Conservation (phyloP, 2,888 invertebrate species). For the Ornithoptera priamus region DNA sequence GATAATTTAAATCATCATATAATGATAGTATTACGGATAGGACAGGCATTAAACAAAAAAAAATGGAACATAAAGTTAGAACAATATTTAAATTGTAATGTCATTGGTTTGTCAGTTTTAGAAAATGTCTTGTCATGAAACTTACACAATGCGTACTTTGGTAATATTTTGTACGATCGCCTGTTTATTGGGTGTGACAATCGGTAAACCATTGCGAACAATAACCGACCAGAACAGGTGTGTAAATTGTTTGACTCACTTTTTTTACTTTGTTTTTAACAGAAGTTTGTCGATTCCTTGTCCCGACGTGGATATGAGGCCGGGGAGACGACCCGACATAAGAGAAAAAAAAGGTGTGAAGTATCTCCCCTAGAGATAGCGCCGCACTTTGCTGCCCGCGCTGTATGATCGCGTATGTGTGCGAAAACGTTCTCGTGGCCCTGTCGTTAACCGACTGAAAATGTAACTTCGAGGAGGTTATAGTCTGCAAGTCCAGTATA, state of each 20-base stretch:
- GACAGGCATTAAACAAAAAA: conserved; percentile 30
- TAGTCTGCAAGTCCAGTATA: no score
- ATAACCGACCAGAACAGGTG: conserved; percentile 22
- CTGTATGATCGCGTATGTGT: no score
- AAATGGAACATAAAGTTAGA: conserved; percentile 1
- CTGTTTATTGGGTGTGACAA: conserved; percentile 13
- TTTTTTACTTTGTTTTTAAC: not conserved
- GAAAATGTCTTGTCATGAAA: conserved; percentile 19
- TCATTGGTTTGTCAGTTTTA: conserved; percentile 22
- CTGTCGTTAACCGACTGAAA: no score
- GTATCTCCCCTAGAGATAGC: no score
- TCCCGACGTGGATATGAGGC: no score
- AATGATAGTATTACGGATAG: conserved; percentile 33
- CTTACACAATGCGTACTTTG: conserved; percentile 22
- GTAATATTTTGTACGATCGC: conserved; percentile 24
- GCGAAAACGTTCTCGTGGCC: no score
- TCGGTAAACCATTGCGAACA: conserved; percentile 18
- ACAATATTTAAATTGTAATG: conserved; percentile 23
- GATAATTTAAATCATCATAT: not conserved
- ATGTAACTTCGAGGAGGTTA: no score
- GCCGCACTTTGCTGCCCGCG: no score
- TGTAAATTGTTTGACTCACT: not conserved
- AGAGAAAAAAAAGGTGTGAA: no score
- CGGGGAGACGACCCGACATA: no score
- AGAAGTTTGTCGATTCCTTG: no score